phyloP scores from a whole-genome alignment of 2,113 vertebrate genomes.

The Anguilla japonica region DNA sequence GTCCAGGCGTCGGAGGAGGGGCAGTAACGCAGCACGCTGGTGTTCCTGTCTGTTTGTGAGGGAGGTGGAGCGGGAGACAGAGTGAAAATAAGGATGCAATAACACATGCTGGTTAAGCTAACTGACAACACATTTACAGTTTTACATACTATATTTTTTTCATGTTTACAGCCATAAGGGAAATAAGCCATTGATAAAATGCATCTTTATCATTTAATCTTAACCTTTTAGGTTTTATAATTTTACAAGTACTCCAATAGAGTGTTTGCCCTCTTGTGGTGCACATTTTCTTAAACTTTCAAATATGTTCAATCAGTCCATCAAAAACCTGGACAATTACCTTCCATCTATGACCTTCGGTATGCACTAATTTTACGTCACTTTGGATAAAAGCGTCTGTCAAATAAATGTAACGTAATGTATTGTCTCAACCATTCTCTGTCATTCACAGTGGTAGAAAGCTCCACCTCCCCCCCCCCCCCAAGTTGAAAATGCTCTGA shows the following conservation, averaged over 20 bases:
- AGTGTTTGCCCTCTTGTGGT: background rate
- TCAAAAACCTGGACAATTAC: background rate
- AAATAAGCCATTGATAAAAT: background rate
- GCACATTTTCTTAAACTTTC: background rate
- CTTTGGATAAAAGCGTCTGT: too few species aligned
- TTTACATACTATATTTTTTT: background rate
- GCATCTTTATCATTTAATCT: background rate
- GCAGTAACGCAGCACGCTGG: conserved; percentile 86
- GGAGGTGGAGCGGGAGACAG: background rate
- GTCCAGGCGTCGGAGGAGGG: conserved; percentile 83
- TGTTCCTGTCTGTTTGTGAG: conserved; percentile 80
- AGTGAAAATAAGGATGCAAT: background rate
- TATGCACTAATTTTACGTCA: too few species aligned
- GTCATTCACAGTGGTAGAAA: background rate
- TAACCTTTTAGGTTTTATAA: background rate
- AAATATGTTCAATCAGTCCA: background rate
- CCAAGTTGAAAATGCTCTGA: conserved; percentile 49
- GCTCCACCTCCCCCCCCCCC: background rate
- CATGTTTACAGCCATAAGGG: background rate
- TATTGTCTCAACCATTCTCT: background rate
- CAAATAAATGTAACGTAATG: background rate
- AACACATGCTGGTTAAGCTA: background rate
- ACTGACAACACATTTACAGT: background rate
- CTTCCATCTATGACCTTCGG: background rate
- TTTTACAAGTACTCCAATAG: background rate